Base-by-base conservation (phyloP, 2,888 invertebrate species). In the Tyria jacobaeae region DNA sequence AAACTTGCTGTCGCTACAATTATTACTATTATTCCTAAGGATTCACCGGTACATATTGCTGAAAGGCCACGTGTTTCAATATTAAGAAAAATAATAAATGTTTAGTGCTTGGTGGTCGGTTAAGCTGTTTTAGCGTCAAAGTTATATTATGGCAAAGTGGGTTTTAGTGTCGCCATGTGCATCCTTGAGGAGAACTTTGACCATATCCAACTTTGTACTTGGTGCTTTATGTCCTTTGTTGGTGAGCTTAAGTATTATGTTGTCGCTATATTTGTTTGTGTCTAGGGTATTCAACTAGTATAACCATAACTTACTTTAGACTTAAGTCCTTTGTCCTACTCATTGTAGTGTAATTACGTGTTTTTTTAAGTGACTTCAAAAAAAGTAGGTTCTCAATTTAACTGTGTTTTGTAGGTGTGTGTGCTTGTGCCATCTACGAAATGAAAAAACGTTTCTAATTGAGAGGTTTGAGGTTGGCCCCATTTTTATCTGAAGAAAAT, bases 121-220 rank as follows among this genome's bases (percentile, higher is more conserved):
- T 79, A 78, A 81, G 81, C 83, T 83, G 84, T 86, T 86, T 88
- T 82, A 88, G 82, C 77, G 80, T 76, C 72, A 79, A 88, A 91
- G 85, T 89, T 87, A 85, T 84, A 86, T 81, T 79, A 79, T 79
- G 77, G 83, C 82, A 82, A 83, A 89, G 86, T 89, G 86, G 82
- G 81, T 80, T 87, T 89, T 88, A 89, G 83, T 87, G 83, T 86
- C 86, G 82, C 82, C 81, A 76, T 83, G 86, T 89, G 90, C 87
- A 89, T 87, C 82, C 84, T 86, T 84, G 83, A 75, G 79, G 79
- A 72, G 79, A 90, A 90, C 80, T 90, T 90, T 82, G 83, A 84
- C 89, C 87, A 85, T 87, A 82, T 75, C 76, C 71, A 90, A 89
- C 89, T 90, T 89, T 82, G 80, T 85, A 87, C 88, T 89, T 73